A percentile compares a stretch with the other conserved stretches of the same genome.
These are phyloP conservation scores for Taenioides sp. DNA, from an alignment of 2,797 vertebrate genomes.

Conservation along the genomic window DNA sequence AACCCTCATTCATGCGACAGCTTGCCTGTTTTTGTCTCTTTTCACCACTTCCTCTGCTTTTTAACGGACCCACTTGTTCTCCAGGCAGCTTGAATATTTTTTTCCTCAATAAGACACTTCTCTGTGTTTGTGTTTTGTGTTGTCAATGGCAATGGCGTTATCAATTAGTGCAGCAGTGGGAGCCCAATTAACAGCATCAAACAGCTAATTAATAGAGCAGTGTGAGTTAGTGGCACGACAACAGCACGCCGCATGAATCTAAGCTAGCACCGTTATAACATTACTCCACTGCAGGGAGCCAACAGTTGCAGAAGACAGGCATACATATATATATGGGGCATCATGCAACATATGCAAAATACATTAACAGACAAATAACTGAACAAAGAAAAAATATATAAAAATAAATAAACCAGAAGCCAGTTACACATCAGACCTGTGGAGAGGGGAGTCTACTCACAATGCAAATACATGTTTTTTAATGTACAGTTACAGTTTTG, in stretches of 20 bases:
- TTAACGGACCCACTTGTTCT: constrained; percentile 45
- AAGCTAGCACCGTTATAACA: constrained; percentile 55
- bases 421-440: too few species aligned
- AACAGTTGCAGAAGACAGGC: constrained; percentile 14
- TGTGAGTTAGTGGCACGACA: constrained; percentile 74
- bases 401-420: too few species aligned
- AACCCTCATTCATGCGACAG: constrained; percentile 11
- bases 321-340: too few species aligned
- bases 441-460: too few species aligned
- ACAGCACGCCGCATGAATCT: constrained; percentile 67
- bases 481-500: too few species aligned
- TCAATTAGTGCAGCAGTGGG: constrained; percentile 86
- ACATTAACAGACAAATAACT: too few species aligned
- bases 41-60: constrained; percentile 47
- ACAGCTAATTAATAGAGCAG: constrained; percentile 85
- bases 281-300: constrained; percentile 42
- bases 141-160: constrained; percentile 81
- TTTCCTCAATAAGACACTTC: constrained; percentile 61
- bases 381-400: too few species aligned
- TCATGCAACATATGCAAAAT: neutral
- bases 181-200: constrained; percentile 88
- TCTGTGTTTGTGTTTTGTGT: constrained; percentile 75
- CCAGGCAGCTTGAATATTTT: constrained; percentile 64
- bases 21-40: constrained; percentile 57
- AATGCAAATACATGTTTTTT: too few species aligned